A percentile compares a stretch with the other conserved stretches of the same genome.
phyloP scores from a whole-genome alignment of 2,113 vertebrate species.

The Toxostoma redivivum region DNA sequence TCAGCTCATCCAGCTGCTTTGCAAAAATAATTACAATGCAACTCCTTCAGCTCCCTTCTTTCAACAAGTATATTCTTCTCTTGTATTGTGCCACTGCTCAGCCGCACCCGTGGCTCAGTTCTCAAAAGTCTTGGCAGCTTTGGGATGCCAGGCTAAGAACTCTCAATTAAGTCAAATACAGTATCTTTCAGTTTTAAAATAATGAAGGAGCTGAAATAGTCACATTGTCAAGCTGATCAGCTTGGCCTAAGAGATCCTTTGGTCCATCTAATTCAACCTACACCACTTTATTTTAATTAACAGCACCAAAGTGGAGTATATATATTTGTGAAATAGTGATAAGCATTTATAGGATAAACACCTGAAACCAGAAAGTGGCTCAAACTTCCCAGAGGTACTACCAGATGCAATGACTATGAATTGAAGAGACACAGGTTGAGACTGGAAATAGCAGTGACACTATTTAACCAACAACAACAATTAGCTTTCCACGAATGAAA shows the following conservation, averaged over 20 bases:
- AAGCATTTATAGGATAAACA: background rate
- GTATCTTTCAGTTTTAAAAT: background rate
- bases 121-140: background rate
- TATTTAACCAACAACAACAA: background rate
- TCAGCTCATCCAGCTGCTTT: constrained; percentile 72
- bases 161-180: background rate
- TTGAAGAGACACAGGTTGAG: background rate
- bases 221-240: background rate
- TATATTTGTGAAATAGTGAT: background rate
- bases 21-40: constrained; percentile 69
- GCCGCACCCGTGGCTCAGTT: background rate
- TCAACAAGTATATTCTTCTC: constrained; percentile 63
- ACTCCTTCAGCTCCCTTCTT: constrained; percentile 61
- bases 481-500: background rate
- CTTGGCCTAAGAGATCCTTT: background rate
- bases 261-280: background rate
- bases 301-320: background rate
- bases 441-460: background rate
- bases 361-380: background rate
- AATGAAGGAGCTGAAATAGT: background rate
- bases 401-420: background rate
- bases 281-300: background rate
- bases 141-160: background rate
- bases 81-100: constrained; percentile 38
- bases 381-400: background rate